Evolutionary conservation across 1,140 invertebrate genomes (phyloP).

Genomic region (Drosophila quadrilineata): DNA sequence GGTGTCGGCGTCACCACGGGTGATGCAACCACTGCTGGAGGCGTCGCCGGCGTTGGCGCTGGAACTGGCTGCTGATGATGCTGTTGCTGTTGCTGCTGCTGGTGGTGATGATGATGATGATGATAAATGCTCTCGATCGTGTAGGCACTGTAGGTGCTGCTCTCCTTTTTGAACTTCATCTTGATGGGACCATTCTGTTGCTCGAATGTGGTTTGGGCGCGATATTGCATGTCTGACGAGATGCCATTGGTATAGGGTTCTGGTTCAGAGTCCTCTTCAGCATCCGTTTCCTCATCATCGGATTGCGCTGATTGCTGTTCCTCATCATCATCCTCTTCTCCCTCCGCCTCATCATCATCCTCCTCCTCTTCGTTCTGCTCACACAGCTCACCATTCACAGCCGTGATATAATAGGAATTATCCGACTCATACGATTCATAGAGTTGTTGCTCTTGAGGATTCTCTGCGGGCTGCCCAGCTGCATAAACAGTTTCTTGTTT

Average conservation of each 20-base stretch:
- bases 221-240: constrained; percentile 39
- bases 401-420: constrained; percentile 59
- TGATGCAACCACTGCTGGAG: constrained; percentile 32
- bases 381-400: constrained; percentile 48
- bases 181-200: constrained; percentile 75
- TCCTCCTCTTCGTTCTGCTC: constrained; percentile 37
- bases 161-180: constrained; percentile 77
- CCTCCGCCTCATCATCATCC: constrained; percentile 29
- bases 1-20: not conserved
- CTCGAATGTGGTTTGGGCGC: constrained; percentile 57
- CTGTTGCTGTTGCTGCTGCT: not conserved
- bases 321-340: constrained; percentile 29
- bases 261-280: constrained; percentile 4
- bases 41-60: constrained; percentile 11
- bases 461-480: not conserved
- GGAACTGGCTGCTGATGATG: constrained; percentile 13
- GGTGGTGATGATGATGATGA: constrained; percentile 36
- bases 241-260: constrained; percentile 44
- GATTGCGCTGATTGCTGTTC: constrained; percentile 21
- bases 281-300: constrained; percentile 42
- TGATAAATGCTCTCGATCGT: constrained; percentile 74
- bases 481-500: constrained; percentile 4
- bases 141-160: constrained; percentile 73
- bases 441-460: constrained; percentile 31
- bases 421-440: constrained; percentile 54